Evolutionary conservation across 2,888 invertebrate species (phyloP), one percentile per base, ranked within the genome.

Genomic region (Lasius platythorax): DNA sequence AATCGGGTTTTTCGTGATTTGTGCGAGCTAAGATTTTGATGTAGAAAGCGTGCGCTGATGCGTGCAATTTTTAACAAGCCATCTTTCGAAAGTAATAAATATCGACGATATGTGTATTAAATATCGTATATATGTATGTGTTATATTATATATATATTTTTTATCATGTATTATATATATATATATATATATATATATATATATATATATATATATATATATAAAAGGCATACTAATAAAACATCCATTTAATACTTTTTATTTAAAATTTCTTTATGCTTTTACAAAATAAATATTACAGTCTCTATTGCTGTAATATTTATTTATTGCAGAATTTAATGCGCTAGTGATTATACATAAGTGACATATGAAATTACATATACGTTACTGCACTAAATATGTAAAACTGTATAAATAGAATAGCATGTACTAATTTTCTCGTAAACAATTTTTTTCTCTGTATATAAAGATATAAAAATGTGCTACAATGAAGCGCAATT

Each of bases 1-100:
- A 75, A 81, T 85, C 75, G 79, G 33, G 75, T 70, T 37, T 40
- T 28, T 75, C 73, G 58, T 79, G 11, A 79, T 46, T 72, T 37
- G 28, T 30, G 78, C n/a, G 74, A 78, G 28, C 56, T 79, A 53
- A 82, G 66, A 76, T 82, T n/a, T 53, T 53, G 81, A 56, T 53
- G 40, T 30, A 6, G 53, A 28, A 66, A 28, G 64, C 53, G 46
- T 23, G 8, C 75, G 70, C 81, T 78, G 82, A 79, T 74, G 75
- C 50, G 37, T 75, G 50, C 86, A 43, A 23, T 33, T 79, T 78
- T 58, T 61, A 61, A 61, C 33, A 43, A 4, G 5, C 2, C 33
- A 61, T 11, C 43, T 46, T 28, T 11, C 23, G 1, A 46, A 33
- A 70, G 2, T 23, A 61, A 0, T 46, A 40, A 56, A 43, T 30